Percentiles rank a stretch among this genome's conserved stretches.
Evolutionary conservation across 2,888 invertebrate genomes (phyloP).

Genomic region (Drosophila kambysellisi): DNA sequence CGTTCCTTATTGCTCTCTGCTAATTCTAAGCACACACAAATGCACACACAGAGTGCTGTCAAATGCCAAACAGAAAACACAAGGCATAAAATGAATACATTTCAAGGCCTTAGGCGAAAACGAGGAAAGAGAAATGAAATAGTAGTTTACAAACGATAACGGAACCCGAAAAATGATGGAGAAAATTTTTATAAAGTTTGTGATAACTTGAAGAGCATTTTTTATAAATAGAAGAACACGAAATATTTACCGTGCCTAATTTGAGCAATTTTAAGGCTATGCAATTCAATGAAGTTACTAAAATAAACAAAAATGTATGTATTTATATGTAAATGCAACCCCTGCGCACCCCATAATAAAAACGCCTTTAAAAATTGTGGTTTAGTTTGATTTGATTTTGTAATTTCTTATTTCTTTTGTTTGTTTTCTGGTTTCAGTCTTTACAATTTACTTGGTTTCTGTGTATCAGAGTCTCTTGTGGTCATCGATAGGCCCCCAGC

Average conservation of each 20-base stretch:
- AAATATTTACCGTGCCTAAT: not conserved
- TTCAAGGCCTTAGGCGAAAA: not conserved
- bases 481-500: constrained; percentile 63
- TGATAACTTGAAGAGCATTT: not conserved
- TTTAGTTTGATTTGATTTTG: constrained; percentile 15
- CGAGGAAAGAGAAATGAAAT: not conserved
- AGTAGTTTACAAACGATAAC: too few species aligned
- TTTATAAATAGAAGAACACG: not conserved
- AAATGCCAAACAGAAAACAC: not conserved
- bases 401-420: not conserved
- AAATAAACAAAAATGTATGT: not conserved
- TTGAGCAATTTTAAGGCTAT: not conserved
- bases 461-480: constrained; percentile 38
- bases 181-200: not conserved
- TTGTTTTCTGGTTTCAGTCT: constrained; percentile 47
- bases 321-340: not conserved
- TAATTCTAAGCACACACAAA: not conserved
- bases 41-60: not conserved
- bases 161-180: not conserved
- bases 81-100: not conserved
- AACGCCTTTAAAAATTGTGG: constrained; percentile 8
- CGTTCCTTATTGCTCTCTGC: not conserved
- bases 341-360: not conserved
- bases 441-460: constrained; percentile 5
- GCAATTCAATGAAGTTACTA: not conserved